A percentile compares a stretch with the other conserved stretches of the same genome.
phyloP scores from a whole-genome alignment of 2,113 vertebrate species.

The Sphyrna mokarran region DNA sequence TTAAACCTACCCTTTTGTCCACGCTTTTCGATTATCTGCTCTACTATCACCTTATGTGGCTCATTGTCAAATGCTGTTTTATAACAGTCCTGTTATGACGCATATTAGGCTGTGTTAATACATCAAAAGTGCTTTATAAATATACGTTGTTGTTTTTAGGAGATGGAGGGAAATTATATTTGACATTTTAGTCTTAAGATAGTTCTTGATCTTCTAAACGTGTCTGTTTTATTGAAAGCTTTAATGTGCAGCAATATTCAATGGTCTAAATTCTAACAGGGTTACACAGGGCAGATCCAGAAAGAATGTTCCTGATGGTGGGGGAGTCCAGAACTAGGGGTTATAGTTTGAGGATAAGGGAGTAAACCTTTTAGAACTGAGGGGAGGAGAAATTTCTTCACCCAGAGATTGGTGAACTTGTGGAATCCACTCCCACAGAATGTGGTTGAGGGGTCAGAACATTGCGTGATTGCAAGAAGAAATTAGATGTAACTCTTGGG shows the following conservation, averaged over 20 bases:
- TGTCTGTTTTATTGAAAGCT: background rate
- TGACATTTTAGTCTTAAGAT: background rate
- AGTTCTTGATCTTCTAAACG: background rate
- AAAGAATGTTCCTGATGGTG: no score
- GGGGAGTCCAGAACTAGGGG: no score
- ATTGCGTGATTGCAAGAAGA: no score
- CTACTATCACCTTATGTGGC: background rate
- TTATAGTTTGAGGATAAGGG: no score
- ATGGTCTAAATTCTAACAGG: background rate
- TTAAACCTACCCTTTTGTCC: background rate
- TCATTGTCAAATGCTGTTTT: background rate
- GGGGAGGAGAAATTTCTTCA: no score
- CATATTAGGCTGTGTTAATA: background rate
- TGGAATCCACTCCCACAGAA: no score
- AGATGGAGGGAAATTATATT: background rate
- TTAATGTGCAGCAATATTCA: no score
- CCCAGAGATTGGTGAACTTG: no score
- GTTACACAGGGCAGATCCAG: no score
- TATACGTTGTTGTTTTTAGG: background rate
- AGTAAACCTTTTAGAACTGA: no score
- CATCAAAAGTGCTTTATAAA: background rate
- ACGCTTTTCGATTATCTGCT: background rate
- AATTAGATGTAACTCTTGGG: no score
- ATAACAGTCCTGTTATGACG: background rate
- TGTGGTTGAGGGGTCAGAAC: no score